phyloP scores from a whole-genome alignment of 1,140 invertebrate species.

The Drosophila equinoxialis region DNA sequence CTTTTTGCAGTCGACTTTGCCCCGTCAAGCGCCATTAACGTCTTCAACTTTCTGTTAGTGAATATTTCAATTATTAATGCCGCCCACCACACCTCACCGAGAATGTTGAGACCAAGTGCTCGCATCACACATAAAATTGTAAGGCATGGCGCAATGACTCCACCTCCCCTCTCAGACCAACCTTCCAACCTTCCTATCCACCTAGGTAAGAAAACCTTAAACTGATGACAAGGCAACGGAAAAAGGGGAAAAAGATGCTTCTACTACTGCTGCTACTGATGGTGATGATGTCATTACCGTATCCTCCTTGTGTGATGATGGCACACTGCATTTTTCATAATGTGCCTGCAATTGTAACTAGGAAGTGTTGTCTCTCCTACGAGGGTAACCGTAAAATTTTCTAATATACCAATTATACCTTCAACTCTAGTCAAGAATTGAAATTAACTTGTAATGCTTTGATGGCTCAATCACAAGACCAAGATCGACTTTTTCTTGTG shows the following conservation, averaged over 20 bases:
- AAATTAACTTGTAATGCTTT: too few species aligned
- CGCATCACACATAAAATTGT: slow-evolving; percentile 67
- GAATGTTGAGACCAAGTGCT: slow-evolving; percentile 6
- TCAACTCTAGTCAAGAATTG: too few species aligned
- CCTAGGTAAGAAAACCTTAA: slow-evolving; percentile 51
- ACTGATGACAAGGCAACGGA: slow-evolving; percentile 53
- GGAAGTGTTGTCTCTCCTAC: slow-evolving; percentile 37
- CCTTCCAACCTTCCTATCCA: not conserved
- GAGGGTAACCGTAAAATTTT: not conserved
- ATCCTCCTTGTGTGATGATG: slow-evolving; percentile 59
- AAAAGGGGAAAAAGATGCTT: slow-evolving; percentile 11
- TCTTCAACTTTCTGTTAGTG: slow-evolving; percentile 82
- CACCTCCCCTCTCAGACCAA: not conserved
- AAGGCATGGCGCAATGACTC: slow-evolving; percentile 45
- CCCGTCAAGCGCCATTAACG: slow-evolving; percentile 74
- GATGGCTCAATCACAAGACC: too few species aligned
- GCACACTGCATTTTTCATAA: slow-evolving; percentile 76
- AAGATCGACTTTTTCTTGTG: too few species aligned
- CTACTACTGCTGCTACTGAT: slow-evolving; percentile 21
- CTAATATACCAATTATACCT: not conserved
- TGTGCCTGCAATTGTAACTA: slow-evolving; percentile 56
- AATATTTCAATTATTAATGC: slow-evolving; percentile 82
- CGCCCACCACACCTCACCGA: slow-evolving; percentile 42
- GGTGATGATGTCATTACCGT: slow-evolving; percentile 54
- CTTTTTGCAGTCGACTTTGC: slow-evolving; percentile 32